A percentile compares a stretch with the other conserved stretches of the same genome.
Evolutionary conservation across 2,113 vertebrate species (phyloP).

Genomic region (Proteles cristata): DNA sequence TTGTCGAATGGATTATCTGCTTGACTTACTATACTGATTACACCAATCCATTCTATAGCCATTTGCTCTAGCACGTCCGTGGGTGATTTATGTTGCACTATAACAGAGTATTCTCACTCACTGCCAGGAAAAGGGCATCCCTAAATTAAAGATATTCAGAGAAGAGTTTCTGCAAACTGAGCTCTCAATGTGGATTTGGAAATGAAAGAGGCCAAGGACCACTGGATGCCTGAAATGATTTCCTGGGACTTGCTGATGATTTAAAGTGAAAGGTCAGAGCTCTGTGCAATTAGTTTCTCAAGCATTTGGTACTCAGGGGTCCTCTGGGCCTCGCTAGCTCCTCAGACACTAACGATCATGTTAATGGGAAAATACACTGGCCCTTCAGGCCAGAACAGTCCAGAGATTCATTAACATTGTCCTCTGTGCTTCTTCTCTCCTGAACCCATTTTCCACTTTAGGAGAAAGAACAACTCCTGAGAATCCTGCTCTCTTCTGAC

Average conservation of each 20-base stretch:
- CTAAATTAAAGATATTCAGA: not conserved
- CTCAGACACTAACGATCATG: not conserved
- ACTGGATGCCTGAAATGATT: not conserved
- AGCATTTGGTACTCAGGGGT: not conserved
- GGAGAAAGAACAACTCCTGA: not conserved
- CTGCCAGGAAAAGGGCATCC: not conserved
- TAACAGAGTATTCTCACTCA: not conserved
- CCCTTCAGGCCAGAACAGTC: not conserved
- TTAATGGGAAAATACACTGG: not conserved
- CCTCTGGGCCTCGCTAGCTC: not conserved
- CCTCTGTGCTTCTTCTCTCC: not conserved
- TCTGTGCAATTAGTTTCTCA: slow-evolving; percentile 40
- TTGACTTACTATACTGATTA: not conserved
- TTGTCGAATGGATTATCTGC: not conserved
- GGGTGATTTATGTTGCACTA: not conserved
- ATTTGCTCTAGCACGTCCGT: accelerated
- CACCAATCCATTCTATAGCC: not conserved
- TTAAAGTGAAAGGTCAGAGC: slow-evolving; percentile 42
- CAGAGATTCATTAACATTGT: not conserved
- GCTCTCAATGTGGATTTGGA: not conserved
- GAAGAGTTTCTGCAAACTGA: not conserved
- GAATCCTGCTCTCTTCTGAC: not conserved
- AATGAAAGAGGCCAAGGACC: not conserved
- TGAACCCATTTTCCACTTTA: not conserved
- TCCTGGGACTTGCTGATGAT: not conserved